Conservation (phyloP, 2,797 vertebrate species). For the Chelon labrosus region DNA sequence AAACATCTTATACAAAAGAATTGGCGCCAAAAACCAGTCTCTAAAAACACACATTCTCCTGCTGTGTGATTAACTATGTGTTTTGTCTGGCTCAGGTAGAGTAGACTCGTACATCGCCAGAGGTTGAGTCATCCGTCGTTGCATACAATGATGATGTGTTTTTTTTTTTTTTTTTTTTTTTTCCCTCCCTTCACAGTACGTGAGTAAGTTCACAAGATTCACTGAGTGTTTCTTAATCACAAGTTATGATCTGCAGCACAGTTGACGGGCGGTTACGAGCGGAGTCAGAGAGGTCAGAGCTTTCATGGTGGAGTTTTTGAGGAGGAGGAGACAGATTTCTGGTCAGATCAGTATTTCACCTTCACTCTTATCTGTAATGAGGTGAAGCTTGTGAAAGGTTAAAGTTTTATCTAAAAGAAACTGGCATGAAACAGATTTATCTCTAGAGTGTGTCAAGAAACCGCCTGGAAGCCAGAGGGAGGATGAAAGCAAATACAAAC, state of each 20-base stretch:
- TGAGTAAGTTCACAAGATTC: conserved; percentile 15
- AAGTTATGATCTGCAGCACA: not conserved
- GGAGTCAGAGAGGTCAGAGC: too few relatives aligned
- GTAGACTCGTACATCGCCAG: conserved; percentile 5
- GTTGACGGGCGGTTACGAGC: too few relatives aligned
- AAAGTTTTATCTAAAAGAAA: too few relatives aligned
- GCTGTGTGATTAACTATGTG: not conserved
- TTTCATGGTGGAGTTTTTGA: not conserved
- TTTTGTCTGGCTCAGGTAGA: not conserved
- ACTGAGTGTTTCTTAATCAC: conserved; percentile 5
- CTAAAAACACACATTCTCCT: not conserved
- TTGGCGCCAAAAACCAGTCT: not conserved
- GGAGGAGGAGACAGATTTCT: too few relatives aligned
- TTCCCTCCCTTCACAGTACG: not conserved
- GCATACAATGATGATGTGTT: not conserved
- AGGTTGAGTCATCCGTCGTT: conserved; percentile 3
- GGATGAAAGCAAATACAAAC: too few relatives aligned
- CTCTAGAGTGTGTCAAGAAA: too few relatives aligned
- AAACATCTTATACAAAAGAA: too few relatives aligned
- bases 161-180: not conserved
- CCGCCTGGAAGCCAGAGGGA: too few relatives aligned
- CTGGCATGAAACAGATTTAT: too few relatives aligned
- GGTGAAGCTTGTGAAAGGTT: too few relatives aligned
- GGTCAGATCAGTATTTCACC: too few relatives aligned
- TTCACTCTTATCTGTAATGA: too few relatives aligned